These are phyloP conservation scores for Aphaenogaster rudis DNA, from an alignment of 1,140 invertebrate species.

Conservation along the genomic window DNA sequence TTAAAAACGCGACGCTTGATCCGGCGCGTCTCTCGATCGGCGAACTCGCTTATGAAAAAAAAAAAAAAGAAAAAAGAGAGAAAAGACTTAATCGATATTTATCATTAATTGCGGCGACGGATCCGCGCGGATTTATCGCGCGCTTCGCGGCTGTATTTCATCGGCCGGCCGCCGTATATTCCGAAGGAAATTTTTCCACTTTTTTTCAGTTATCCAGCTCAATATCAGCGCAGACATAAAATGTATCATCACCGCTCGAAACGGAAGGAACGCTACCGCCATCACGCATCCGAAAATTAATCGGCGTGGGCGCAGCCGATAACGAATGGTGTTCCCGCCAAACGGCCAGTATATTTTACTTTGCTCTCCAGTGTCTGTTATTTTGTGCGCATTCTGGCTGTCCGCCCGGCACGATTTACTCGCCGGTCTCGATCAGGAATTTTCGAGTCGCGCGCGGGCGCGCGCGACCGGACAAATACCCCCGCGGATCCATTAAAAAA, in stretches of 20 bases:
- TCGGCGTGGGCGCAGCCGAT: conserved; percentile 81
- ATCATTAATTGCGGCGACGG: conserved; percentile 71
- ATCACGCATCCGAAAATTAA: conserved; percentile 82
- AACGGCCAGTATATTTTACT: conserved; percentile 83
- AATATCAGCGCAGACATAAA: conserved; percentile 77
- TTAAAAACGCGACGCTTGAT: conserved; percentile 37
- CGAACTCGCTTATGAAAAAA: not conserved
- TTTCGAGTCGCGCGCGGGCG: conserved; percentile 52
- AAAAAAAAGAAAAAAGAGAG: conserved; percentile 27
- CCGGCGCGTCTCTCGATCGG: conserved; percentile 1
- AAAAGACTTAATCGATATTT: conserved; percentile 61
- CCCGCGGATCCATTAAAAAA: conserved; percentile 75
- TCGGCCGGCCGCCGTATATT: conserved; percentile 66
- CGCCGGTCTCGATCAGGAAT: conserved; percentile 74
- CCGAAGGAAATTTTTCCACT: conserved; percentile 67
- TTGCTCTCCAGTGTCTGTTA: conserved; percentile 79
- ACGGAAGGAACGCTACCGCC: conserved; percentile 71
- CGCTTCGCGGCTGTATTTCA: conserved; percentile 68
- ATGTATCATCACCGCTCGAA: conserved; percentile 76
- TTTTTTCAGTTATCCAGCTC: conserved; percentile 76
- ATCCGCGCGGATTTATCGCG: conserved; percentile 67
- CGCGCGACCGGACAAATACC: conserved; percentile 67
- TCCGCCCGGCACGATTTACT: conserved; percentile 75
- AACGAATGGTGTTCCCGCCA: conserved; percentile 80
- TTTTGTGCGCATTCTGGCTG: conserved; percentile 78